A percentile compares a stretch with the other conserved stretches of the same genome.
Conservation (phyloP, 2,113 vertebrate genomes). For the Condylura cristata region DNA sequence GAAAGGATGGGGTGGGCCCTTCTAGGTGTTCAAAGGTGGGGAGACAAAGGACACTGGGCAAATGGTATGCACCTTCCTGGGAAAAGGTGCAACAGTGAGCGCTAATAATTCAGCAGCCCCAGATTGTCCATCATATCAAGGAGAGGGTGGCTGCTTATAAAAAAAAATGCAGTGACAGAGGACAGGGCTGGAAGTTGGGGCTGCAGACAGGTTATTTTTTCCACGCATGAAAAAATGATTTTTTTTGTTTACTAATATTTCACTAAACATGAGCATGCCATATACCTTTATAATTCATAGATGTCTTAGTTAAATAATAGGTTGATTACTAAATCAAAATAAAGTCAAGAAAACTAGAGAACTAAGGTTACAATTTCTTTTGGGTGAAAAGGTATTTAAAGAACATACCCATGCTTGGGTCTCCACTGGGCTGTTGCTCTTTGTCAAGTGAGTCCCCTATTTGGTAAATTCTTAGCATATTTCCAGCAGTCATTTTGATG, state of each 20-base stretch:
- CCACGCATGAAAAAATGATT: neutral
- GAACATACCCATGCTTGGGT: no score
- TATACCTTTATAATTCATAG: neutral
- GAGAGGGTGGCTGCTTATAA: neutral
- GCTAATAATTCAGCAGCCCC: neutral
- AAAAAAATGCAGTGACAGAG: neutral
- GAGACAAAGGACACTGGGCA: neutral
- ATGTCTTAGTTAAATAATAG: neutral
- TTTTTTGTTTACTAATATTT: neutral
- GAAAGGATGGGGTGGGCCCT: neutral
- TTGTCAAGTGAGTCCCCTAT: no score
- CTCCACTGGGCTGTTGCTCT: no score
- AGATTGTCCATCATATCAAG: neutral
- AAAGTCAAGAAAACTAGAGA: neutral
- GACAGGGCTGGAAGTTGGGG: neutral
- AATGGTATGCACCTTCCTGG: no score
- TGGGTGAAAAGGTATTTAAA: no score
- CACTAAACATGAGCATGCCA: neutral
- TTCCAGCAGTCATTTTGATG: neutral
- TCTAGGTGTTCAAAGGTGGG: neutral
- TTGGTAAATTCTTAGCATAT: accelerated
- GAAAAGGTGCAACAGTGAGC: neutral
- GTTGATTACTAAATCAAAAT: neutral
- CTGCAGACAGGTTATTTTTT: neutral
- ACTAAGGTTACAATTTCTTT: neutral